These are phyloP conservation scores for Napeogenes sylphis DNA, from an alignment of 2,888 invertebrate genomes.

Conservation along the genomic window DNA sequence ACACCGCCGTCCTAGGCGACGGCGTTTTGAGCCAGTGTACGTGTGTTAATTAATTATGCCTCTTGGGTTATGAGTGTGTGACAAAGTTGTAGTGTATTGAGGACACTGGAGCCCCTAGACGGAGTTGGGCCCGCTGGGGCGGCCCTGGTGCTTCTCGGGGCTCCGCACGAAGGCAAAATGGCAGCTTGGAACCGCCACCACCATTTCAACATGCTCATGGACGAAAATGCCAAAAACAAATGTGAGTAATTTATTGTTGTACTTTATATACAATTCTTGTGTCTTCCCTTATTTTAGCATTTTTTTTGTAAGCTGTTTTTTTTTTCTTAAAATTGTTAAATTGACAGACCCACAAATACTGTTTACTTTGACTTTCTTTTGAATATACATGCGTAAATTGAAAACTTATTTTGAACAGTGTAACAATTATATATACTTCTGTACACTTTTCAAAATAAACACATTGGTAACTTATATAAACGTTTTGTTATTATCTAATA, in stretches of 20 bases:
- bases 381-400: too few species aligned
- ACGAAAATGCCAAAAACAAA: conserved; percentile 83
- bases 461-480: too few species aligned
- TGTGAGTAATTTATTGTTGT: conserved; percentile 66
- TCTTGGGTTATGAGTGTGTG: conserved; percentile 76
- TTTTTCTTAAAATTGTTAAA: neutral
- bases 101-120: conserved; percentile 81
- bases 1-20: conserved; percentile 65
- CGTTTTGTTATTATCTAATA: too few species aligned
- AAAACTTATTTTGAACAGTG: too few species aligned
- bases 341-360: too few species aligned
- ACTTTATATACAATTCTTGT: conserved; percentile 5
- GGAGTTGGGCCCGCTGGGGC: conserved; percentile 79
- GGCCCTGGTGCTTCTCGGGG: conserved; percentile 78
- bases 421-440: too few species aligned
- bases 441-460: too few species aligned
- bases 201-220: conserved; percentile 84
- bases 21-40: conserved; percentile 66
- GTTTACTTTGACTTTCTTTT: too few species aligned
- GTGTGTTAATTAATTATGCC: conserved; percentile 69
- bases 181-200: conserved; percentile 86
- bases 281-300: neutral
- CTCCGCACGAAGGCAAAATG: conserved; percentile 81
- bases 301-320: neutral
- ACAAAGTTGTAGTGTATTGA: conserved; percentile 72